Evolutionary conservation across 2,113 vertebrate genomes (phyloP), one percentile per base, ranked within the genome.

Genomic region (Talpa occidentalis): DNA sequence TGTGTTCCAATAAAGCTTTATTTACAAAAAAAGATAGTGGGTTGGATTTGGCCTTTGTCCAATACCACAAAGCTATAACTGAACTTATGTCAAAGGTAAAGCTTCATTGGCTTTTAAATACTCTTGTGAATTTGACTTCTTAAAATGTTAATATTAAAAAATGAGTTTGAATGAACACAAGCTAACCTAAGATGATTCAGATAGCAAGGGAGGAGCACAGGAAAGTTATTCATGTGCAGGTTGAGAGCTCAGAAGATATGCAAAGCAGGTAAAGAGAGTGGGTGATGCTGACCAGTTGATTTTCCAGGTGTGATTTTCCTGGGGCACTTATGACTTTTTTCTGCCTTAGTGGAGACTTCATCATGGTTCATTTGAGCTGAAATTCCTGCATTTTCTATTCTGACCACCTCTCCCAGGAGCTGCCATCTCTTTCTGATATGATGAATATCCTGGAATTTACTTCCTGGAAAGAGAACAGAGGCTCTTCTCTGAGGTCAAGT

Each of bases 91-190:
- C 37, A 84, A 90, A 28, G 67, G 19, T 60, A 73, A 94, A n/a
- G 26, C 80, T 81, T 93, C 67, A 82, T 59, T 72, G 56, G 14
- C 54, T 59, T 72, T 88, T 73, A 94, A 42, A 70, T 74, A 87
- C 17, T 86, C 60, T 90, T 88, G 74, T 86, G 54, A 82, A 81
- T 85, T 84, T 93, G 47, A 81, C 92, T 94, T 80, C n/a, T 93
- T 69, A 78, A 82, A 92, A 90, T 69, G 59, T 74, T 66, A 78
- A 86, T 85, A 90, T 76, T 94, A 73, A 69, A 73, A 85, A 77
- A 93, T 35, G 67, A 54, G 11, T 72, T 42, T 56, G 59, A 94
- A 93, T 73, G 54, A 85, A 77, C 32, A 73, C 0, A 66, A 10
- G n/a, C 30, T 88, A 59, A 74, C 22, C 49, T 40, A 70, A 88